These are phyloP conservation scores for Selenia dentaria DNA, from an alignment of 2,888 invertebrate genomes.

Conservation along the genomic window DNA sequence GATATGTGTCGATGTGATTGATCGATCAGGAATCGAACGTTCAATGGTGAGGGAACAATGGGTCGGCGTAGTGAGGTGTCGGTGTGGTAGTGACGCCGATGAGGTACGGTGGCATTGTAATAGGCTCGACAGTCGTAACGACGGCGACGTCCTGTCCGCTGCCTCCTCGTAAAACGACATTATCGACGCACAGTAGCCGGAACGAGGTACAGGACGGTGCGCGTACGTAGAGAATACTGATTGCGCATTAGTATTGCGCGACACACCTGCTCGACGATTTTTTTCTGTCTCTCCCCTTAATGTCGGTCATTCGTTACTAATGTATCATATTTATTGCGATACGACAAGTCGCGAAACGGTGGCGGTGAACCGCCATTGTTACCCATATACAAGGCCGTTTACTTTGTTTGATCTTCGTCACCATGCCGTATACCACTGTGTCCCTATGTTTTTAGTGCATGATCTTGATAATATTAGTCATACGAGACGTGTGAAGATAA, in stretches of 20 bases:
- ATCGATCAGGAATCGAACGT: conserved; percentile 48
- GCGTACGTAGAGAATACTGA: conserved; percentile 78
- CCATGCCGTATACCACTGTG: conserved; percentile 23
- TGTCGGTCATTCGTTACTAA: conserved; percentile 82
- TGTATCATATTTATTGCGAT: conserved; percentile 80
- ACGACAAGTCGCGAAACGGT: conserved; percentile 57
- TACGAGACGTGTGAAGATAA: conserved; percentile 42
- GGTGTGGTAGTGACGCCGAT: conserved; percentile 61
- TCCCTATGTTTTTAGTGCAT: conserved; percentile 29
- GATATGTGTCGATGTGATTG: conserved; percentile 44
- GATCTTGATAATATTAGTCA: conserved; percentile 50
- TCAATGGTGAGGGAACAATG: conserved; percentile 70
- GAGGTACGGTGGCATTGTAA: conserved; percentile 80
- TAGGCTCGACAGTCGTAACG: conserved; percentile 80
- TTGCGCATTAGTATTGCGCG: conserved; percentile 82
- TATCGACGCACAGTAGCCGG: conserved; percentile 84
- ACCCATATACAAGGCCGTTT: conserved; percentile 63
- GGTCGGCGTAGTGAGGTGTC: conserved; percentile 49
- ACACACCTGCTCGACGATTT: conserved; percentile 81
- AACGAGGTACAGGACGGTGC: conserved; percentile 83
- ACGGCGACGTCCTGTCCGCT: conserved; percentile 83
- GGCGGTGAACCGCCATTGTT: conserved; percentile 67
- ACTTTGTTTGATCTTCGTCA: conserved; percentile 48
- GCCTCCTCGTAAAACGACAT: conserved; percentile 83
- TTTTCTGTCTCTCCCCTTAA: conserved; percentile 80